phyloP scores from a whole-genome alignment of 2,888 invertebrate species.

The Pseudococcus viburni region DNA sequence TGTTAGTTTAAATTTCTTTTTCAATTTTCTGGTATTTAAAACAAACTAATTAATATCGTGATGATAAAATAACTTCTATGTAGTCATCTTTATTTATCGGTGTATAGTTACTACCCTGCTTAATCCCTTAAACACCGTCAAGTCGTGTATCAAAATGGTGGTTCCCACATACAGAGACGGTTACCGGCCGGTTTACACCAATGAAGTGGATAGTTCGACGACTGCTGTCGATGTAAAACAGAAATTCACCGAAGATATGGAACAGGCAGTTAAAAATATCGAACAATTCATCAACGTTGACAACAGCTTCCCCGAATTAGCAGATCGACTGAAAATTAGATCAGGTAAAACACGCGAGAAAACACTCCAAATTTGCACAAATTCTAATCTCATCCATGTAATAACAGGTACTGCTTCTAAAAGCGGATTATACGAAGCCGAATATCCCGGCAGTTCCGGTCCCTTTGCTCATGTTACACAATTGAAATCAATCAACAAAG shows the following conservation, averaged over 20 bases:
- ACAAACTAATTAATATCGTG: neutral
- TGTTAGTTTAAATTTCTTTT: neutral
- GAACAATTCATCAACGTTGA: slow-evolving; percentile 57
- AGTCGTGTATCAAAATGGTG: slow-evolving; percentile 21
- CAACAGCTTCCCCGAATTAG: slow-evolving; percentile 63
- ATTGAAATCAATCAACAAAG: slow-evolving; percentile 84
- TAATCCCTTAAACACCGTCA: neutral
- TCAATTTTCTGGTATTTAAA: neutral
- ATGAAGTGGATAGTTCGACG: slow-evolving; percentile 2
- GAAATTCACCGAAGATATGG: slow-evolving; percentile 60
- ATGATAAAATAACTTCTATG: neutral
- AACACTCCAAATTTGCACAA: slow-evolving; percentile 76
- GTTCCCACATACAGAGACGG: slow-evolving; percentile 29
- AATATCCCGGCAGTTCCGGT: slow-evolving; percentile 86
- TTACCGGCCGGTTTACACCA: slow-evolving; percentile 36
- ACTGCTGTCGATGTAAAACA: slow-evolving; percentile 46
- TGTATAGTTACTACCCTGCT: neutral
- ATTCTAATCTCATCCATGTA: neutral
- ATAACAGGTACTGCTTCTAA: slow-evolving; percentile 82
- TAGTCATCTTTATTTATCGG: neutral
- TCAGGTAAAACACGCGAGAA: slow-evolving; percentile 73
- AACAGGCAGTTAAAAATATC: slow-evolving; percentile 61
- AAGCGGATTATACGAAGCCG: slow-evolving; percentile 91
- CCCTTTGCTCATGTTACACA: slow-evolving; percentile 82
- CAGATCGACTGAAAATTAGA: slow-evolving; percentile 52